Conservation (phyloP, 2,113 vertebrate genomes). For the Bagarius yarrelli region DNA sequence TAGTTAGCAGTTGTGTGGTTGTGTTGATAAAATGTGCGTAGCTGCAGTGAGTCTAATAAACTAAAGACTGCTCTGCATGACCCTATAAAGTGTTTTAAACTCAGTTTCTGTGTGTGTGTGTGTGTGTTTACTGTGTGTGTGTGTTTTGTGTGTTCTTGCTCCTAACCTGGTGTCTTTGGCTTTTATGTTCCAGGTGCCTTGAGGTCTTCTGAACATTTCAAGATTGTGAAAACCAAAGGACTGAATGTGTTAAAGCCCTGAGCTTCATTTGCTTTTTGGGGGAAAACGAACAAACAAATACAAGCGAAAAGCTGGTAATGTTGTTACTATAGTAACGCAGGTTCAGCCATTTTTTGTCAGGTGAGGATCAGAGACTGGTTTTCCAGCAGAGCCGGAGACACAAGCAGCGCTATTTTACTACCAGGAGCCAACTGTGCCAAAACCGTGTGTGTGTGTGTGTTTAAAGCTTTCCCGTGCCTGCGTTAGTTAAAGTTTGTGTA, state of each 20-base stretch:
- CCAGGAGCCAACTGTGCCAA: constrained; percentile 63
- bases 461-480: constrained; percentile 35
- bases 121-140: constrained; percentile 37
- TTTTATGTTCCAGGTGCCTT: constrained; percentile 70
- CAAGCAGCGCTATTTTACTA: constrained; percentile 43
- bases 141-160: constrained; percentile 19
- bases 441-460: constrained; percentile 15
- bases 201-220: constrained; percentile 72
- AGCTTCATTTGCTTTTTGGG: constrained; percentile 49
- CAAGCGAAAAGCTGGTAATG: constrained; percentile 49
- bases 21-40: too few relatives aligned
- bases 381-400: constrained; percentile 7
- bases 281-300: constrained; percentile 1
- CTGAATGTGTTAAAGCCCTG: constrained; percentile 47
- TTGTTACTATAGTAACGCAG: constrained; percentile 33
- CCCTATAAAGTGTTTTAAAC: constrained; percentile 40
- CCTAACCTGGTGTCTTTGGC: constrained; percentile 43
- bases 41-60: too few relatives aligned
- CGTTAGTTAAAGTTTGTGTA: constrained; percentile 50
- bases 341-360: constrained; percentile 14
- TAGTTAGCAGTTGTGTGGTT: too few relatives aligned
- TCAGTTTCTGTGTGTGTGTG: constrained; percentile 27
- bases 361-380: not conserved
- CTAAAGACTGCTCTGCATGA: constrained; percentile 32
- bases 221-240: constrained; percentile 55